Percentiles rank a stretch among this genome's conserved stretches.
phyloP scores from a whole-genome alignment of 2,888 invertebrate genomes.

The Lymantria dispar region DNA sequence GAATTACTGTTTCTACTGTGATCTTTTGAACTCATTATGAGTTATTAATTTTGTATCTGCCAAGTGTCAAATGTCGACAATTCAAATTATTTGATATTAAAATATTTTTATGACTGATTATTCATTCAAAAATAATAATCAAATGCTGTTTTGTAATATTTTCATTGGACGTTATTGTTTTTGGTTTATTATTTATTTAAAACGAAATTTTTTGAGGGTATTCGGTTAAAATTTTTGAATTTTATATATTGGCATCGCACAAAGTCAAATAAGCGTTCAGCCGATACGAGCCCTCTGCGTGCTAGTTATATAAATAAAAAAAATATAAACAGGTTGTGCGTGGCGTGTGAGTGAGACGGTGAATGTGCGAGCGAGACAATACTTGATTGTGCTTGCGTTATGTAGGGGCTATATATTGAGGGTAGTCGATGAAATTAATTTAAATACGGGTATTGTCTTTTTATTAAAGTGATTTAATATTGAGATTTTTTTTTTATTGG shows the following conservation, averaged over 20 bases:
- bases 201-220: not conserved
- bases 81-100: too few relatives aligned
- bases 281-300: conserved; percentile 16
- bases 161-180: not conserved
- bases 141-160: not conserved
- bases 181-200: too few relatives aligned
- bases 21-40: too few relatives aligned
- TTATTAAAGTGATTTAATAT: too few relatives aligned
- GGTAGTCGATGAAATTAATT: not conserved
- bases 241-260: conserved; percentile 12
- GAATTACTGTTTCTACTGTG: too few relatives aligned
- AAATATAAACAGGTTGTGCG: conserved; percentile 60
- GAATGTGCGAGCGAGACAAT: conserved; percentile 32
- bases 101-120: too few relatives aligned
- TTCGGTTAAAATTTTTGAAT: not conserved
- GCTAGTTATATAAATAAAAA: conserved; percentile 36
- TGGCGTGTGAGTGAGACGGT: conserved; percentile 44
- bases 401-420: conserved; percentile 13
- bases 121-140: not conserved
- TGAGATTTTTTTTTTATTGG: too few relatives aligned
- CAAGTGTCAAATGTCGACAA: too few relatives aligned
- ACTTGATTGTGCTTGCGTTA: conserved; percentile 18
- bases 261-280: conserved; percentile 10
- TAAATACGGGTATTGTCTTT: too few relatives aligned
- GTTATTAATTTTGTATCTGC: too few relatives aligned